These are phyloP conservation scores for Laticauda colubrina DNA, from an alignment of 2,113 vertebrate species.

Conservation along the genomic window DNA sequence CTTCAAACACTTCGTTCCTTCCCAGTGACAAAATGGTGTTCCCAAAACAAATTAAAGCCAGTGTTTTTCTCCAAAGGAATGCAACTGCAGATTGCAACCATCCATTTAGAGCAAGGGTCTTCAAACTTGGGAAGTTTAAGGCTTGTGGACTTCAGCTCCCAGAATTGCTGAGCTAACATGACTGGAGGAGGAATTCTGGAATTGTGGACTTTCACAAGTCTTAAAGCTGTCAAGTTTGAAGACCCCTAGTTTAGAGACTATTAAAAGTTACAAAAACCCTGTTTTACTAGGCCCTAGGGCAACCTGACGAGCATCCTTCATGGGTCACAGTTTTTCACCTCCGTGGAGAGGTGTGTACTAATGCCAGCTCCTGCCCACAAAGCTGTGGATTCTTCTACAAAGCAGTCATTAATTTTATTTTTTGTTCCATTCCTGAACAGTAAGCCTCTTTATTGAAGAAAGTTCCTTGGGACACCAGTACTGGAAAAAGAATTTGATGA, in stretches of 20 bases:
- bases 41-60: not conserved
- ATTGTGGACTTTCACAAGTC: no score
- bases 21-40: not conserved
- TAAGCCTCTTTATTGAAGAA: slow-evolving; percentile 82
- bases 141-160: no score
- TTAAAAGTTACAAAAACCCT: no score
- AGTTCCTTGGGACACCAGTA: slow-evolving; percentile 72
- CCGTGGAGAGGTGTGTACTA: not conserved
- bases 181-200: no score
- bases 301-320: not conserved
- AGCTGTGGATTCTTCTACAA: not conserved
- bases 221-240: no score
- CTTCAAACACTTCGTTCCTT: not conserved
- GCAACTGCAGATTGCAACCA: not conserved
- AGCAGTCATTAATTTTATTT: no score
- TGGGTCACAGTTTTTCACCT: not conserved
- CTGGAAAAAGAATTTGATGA: slow-evolving; percentile 60
- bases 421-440: slow-evolving; percentile 44
- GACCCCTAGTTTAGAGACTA: no score
- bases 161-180: no score
- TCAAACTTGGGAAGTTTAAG: no score
- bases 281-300: not conserved
- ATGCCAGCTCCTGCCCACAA: rapidly evolving
- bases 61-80: not conserved
- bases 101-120: no score